Evolutionary conservation across 2,797 vertebrate species (phyloP).

Genomic region (Cuniculus paca): DNA sequence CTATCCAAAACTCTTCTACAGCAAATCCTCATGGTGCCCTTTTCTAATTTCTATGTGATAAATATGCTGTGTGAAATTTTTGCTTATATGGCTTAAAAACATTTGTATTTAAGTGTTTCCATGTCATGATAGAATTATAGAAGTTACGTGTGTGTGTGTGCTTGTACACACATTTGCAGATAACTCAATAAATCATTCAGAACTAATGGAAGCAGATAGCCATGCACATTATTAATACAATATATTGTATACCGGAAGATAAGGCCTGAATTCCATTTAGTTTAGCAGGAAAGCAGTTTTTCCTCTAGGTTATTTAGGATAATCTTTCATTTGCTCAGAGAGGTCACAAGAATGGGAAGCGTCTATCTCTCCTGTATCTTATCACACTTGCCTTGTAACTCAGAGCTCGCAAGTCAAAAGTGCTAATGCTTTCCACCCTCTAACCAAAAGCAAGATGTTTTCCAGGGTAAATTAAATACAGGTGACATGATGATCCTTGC

Average conservation of each 20-base stretch:
- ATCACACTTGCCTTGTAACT: slow-evolving; percentile 18
- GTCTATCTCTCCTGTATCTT: slow-evolving; percentile 25
- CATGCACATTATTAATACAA: slow-evolving; percentile 19
- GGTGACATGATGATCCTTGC: slow-evolving; percentile 10
- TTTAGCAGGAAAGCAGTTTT: slow-evolving; percentile 50
- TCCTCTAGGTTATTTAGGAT: slow-evolving; percentile 35
- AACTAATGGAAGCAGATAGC: not conserved
- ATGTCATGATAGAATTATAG: not conserved
- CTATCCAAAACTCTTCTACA: not conserved
- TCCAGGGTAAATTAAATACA: slow-evolving; percentile 59
- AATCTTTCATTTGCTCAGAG: slow-evolving; percentile 19
- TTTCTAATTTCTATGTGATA: slow-evolving; percentile 16
- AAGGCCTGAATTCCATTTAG: slow-evolving; percentile 52
- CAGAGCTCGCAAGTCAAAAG: slow-evolving; percentile 50
- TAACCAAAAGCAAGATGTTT: slow-evolving; percentile 40
- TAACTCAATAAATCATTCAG: slow-evolving; percentile 23
- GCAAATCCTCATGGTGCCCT: not conserved
- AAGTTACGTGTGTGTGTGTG: not conserved
- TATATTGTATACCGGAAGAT: slow-evolving; percentile 49
- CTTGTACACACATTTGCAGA: not conserved
- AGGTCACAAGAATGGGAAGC: slow-evolving; percentile 2
- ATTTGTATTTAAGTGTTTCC: not conserved
- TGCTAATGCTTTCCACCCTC: not conserved
- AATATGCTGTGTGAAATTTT: not conserved
- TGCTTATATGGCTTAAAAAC: not conserved